Percentiles rank a stretch among this genome's conserved stretches.
phyloP scores from a whole-genome alignment of 1,140 invertebrate species.

The Aphelinus certus region DNA sequence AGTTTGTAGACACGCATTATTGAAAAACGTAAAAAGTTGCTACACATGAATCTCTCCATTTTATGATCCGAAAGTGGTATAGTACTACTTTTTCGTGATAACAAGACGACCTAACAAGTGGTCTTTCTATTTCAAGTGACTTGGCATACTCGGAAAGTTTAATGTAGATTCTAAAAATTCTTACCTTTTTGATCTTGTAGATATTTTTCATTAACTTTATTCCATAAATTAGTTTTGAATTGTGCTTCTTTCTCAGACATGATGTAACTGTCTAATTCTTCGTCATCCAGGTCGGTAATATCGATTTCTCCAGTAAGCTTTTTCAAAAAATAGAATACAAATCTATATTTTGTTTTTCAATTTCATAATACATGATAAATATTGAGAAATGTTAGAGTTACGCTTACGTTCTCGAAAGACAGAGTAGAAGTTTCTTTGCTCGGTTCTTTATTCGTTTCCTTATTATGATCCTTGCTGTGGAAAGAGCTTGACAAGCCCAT shows the following conservation, averaged over 20 bases:
- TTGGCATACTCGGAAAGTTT: not conserved
- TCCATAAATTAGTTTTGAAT: constrained; percentile 86
- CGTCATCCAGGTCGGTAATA: constrained; percentile 84
- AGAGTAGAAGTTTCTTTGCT: constrained; percentile 41
- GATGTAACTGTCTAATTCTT: constrained; percentile 88
- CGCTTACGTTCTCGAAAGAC: constrained; percentile 54
- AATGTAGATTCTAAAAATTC: constrained; percentile 25
- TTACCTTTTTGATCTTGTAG: constrained; percentile 82
- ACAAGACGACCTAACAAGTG: too few relatives aligned
- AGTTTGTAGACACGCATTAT: too few relatives aligned
- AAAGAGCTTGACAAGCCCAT: constrained; percentile 55
- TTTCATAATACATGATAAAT: not conserved
- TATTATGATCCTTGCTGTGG: constrained; percentile 38
- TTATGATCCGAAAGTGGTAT: too few relatives aligned
- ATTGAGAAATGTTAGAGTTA: not conserved
- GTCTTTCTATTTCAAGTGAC: too few relatives aligned
- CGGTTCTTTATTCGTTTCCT: not conserved
- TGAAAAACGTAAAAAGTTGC: too few relatives aligned
- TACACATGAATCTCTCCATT: too few relatives aligned
- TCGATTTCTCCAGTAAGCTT: constrained; percentile 74
- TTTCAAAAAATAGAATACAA: constrained; percentile 20
- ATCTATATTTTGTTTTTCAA: not conserved
- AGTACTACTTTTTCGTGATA: too few relatives aligned
- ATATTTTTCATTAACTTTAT: constrained; percentile 84
- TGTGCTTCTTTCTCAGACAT: constrained; percentile 82